These are phyloP conservation scores for Oceanodroma tethys DNA, from an alignment of 2,113 vertebrate species.

Conservation along the genomic window DNA sequence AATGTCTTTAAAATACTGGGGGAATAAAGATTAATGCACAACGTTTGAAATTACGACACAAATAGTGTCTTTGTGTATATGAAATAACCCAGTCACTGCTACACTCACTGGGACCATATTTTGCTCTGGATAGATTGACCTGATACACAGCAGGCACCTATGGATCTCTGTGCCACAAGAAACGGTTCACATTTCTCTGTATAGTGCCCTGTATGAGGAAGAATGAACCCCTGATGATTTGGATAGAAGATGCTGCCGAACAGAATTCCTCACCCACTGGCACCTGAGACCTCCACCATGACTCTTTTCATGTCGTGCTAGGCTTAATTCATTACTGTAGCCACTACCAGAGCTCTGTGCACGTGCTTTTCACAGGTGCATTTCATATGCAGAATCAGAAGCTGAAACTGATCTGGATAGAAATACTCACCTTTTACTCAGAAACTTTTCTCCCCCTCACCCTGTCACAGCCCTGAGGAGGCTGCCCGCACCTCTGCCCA, in stretches of 20 bases:
- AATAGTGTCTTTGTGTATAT: background rate
- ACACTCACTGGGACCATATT: background rate
- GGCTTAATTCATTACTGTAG: background rate
- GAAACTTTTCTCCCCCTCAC: background rate
- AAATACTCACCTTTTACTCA: background rate
- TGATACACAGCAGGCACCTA: background rate
- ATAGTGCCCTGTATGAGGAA: background rate
- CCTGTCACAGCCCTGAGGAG: background rate
- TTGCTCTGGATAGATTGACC: background rate
- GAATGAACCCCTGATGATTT: background rate
- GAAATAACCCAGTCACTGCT: background rate
- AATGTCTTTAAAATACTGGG: background rate
- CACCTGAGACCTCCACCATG: background rate
- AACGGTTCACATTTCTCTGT: accelerated
- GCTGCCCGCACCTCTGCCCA: background rate
- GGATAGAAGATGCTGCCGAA: background rate
- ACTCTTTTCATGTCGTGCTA: background rate
- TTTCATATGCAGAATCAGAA: background rate
- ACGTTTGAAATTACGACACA: background rate
- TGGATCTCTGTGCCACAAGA: background rate
- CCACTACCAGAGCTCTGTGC: background rate
- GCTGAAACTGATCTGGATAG: background rate
- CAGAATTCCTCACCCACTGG: background rate
- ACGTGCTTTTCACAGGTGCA: background rate
- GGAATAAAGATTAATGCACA: background rate